phyloP scores from a whole-genome alignment of 2,113 vertebrate species.

The Saccopteryx bilineata region DNA sequence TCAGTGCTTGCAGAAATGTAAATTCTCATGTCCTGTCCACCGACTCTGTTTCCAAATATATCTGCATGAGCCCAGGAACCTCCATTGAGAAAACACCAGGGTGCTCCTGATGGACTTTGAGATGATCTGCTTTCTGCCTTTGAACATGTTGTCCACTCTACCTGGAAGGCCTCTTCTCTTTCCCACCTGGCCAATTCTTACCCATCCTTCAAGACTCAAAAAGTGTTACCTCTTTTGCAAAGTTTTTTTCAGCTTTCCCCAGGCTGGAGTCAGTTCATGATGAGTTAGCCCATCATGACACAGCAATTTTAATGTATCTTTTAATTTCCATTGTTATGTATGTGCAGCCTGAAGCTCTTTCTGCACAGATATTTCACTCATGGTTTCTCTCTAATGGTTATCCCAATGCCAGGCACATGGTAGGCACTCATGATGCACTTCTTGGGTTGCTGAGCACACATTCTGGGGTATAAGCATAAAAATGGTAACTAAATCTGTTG shows the following conservation, averaged over 20 bases:
- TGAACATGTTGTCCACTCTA: background rate
- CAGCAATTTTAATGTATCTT: background rate
- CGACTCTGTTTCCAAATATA: background rate
- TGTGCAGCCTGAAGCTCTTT: background rate
- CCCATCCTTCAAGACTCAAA: background rate
- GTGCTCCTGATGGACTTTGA: background rate
- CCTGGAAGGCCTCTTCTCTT: background rate
- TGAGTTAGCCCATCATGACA: background rate
- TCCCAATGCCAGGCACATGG: background rate
- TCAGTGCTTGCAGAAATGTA: background rate
- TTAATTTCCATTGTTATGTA: background rate
- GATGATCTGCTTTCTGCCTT: background rate
- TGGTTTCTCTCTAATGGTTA: background rate
- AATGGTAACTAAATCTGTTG: background rate
- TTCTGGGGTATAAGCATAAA: background rate
- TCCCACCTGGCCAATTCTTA: background rate
- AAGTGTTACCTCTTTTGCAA: background rate
- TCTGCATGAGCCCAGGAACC: background rate
- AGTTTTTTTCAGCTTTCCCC: background rate
- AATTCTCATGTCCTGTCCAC: background rate
- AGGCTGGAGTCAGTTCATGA: background rate
- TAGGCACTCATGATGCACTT: background rate
- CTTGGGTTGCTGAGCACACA: background rate
- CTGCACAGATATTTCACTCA: background rate
- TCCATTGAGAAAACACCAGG: background rate